Conservation (phyloP, 2,113 vertebrate species). For the Nothoprocta perdicaria region DNA sequence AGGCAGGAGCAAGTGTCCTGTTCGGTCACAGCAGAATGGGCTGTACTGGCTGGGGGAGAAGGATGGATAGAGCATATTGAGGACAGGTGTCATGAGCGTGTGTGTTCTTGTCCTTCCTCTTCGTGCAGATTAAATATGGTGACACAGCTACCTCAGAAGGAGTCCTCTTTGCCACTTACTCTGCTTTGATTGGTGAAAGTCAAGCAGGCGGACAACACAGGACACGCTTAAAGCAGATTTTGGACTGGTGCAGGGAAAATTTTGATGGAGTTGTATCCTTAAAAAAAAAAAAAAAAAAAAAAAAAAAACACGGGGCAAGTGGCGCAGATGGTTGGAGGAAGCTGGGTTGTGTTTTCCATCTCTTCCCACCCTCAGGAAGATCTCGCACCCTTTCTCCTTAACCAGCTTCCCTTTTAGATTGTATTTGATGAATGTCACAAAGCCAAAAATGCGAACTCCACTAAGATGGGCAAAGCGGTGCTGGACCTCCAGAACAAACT, state of each 20-base stretch:
- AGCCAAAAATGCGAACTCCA: slow-evolving; percentile 97
- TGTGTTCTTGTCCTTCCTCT: not conserved
- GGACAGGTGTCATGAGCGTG: fast-evolving
- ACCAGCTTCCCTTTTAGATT: slow-evolving; percentile 77
- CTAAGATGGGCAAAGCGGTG: slow-evolving; percentile 98
- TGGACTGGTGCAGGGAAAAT: slow-evolving; percentile 93
- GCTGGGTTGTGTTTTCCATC: not conserved
- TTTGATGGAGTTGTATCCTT: slow-evolving; percentile 99
- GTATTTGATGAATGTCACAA: slow-evolving; percentile 99
- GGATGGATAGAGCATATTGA: fast-evolving
- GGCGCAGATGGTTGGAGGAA: not conserved
- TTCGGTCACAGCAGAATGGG: fast-evolving
- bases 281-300: not conserved
- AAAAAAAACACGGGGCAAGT: not conserved
- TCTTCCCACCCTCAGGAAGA: fast-evolving
- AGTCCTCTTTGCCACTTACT: slow-evolving; percentile 97
- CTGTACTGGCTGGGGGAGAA: not conserved
- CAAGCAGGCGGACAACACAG: slow-evolving; percentile 95
- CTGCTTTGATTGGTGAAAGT: slow-evolving; percentile 96
- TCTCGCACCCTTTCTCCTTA: slow-evolving; percentile 18
- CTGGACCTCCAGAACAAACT: slow-evolving; percentile 96
- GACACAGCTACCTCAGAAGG: slow-evolving; percentile 99
- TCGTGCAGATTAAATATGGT: slow-evolving; percentile 92
- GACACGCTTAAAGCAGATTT: slow-evolving; percentile 93
- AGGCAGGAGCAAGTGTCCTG: not conserved